Percentiles rank a stretch among this genome's conserved stretches.
phyloP scores from a whole-genome alignment of 2,888 invertebrate species.

The Drosophila helvetica region DNA sequence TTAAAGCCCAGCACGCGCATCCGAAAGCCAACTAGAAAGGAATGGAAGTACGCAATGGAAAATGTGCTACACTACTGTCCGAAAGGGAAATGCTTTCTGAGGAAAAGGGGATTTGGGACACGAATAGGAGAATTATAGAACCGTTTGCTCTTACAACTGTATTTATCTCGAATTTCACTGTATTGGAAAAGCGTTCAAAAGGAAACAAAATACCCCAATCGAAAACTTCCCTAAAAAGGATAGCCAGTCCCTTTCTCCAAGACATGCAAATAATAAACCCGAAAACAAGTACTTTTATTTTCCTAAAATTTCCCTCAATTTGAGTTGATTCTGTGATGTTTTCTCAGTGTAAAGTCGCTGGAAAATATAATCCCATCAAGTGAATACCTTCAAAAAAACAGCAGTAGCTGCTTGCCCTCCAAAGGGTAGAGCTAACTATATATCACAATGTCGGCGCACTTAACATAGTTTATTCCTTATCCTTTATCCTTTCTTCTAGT shows the following conservation, averaged over 20 bases:
- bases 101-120: no score
- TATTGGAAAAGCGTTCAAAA: no score
- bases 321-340: not conserved
- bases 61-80: not conserved
- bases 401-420: conserved; percentile 11
- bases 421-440: conserved; percentile 56
- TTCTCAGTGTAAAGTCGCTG: not conserved
- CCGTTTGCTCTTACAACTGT: no score
- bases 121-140: no score
- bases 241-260: no score
- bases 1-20: conserved; percentile 58
- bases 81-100: no score
- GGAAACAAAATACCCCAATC: no score
- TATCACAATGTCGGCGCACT: conserved; percentile 74
- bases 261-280: not conserved
- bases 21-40: conserved; percentile 21
- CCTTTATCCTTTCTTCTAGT: conserved; percentile 36
- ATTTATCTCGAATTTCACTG: no score
- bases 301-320: no score
- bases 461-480: conserved; percentile 71
- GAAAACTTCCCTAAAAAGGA: not conserved
- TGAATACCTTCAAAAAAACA: not conserved
- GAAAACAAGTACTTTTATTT: not conserved
- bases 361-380: not conserved
- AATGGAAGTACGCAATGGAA: conserved; percentile 3